Evolutionary conservation across 2,797 vertebrate genomes (phyloP).

Genomic region (Acomys russatus): DNA sequence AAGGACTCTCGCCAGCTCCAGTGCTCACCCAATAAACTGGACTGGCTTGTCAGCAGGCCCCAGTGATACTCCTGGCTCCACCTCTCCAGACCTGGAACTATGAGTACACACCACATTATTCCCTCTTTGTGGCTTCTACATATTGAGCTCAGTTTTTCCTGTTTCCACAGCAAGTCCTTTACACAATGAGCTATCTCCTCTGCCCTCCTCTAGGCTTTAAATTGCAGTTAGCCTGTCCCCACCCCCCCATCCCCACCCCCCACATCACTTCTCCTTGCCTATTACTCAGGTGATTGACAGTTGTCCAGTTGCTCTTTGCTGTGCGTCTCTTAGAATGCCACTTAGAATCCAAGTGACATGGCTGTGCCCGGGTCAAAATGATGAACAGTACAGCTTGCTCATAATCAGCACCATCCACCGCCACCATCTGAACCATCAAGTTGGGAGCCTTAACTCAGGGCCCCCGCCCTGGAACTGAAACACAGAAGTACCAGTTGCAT

Average conservation of each 20-base stretch:
- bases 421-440: slow-evolving; percentile 7
- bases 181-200: not conserved
- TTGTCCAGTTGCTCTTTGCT: not conserved
- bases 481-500: not conserved
- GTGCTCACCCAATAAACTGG: not conserved
- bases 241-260: too few species aligned
- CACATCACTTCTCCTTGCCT: not conserved
- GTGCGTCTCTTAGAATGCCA: not conserved
- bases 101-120: not conserved
- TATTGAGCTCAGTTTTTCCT: not conserved
- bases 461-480: not conserved
- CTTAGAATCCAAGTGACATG: not conserved
- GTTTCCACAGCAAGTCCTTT: not conserved
- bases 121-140: not conserved
- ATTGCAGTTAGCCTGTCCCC: not conserved
- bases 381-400: not conserved
- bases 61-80: not conserved
- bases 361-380: not conserved
- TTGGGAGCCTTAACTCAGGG: not conserved
- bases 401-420: not conserved
- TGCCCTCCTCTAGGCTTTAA: not conserved
- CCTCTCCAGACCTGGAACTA: not conserved
- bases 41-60: not conserved
- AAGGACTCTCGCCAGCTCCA: not conserved
- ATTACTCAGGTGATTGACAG: not conserved